Conservation (phyloP, 2,113 vertebrate species). For the Dolichallabes microphthalmus region DNA sequence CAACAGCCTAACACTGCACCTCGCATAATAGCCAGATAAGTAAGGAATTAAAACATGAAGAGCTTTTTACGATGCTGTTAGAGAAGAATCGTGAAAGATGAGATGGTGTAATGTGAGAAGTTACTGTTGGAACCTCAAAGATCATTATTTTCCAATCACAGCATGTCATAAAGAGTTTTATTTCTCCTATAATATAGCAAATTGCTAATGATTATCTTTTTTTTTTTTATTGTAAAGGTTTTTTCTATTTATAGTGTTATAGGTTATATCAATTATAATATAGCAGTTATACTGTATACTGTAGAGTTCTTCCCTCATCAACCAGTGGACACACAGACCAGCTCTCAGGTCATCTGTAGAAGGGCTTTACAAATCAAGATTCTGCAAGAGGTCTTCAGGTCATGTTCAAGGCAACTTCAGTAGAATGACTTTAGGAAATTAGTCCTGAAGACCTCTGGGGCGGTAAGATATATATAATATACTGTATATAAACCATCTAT, state of each 20-base stretch:
- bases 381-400: too few species aligned
- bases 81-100: not conserved
- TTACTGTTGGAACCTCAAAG: not conserved
- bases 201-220: not conserved
- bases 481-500: too few species aligned
- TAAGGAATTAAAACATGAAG: not conserved
- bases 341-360: too few species aligned
- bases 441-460: too few species aligned
- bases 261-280: not conserved
- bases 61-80: not conserved
- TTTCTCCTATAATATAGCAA: not conserved
- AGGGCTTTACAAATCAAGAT: too few species aligned
- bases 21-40: not conserved
- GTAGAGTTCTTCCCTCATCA: not conserved
- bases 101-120: not conserved
- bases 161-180: not conserved
- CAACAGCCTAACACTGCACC: not conserved
- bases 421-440: too few species aligned
- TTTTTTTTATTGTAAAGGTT: not conserved
- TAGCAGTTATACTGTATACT: not conserved
- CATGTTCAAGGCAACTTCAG: too few species aligned
- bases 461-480: too few species aligned
- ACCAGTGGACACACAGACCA: too few species aligned
- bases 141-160: not conserved
- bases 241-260: not conserved